Percentiles rank a stretch among this genome's conserved stretches.
Evolutionary conservation across 2,888 invertebrate genomes (phyloP).

Genomic region (Drosophila infuscata): DNA sequence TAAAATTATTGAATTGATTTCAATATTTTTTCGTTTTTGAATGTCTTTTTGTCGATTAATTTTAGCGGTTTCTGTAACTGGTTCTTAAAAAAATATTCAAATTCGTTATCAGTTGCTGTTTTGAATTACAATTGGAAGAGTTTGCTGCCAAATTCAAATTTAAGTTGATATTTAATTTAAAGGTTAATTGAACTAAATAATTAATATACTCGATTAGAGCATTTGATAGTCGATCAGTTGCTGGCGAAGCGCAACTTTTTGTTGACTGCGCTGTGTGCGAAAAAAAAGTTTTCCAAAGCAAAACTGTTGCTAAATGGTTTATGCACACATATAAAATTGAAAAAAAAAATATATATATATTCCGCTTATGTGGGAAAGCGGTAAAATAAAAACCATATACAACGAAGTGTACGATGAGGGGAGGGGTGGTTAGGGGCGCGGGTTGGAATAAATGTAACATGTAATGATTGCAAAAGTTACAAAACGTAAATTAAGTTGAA

Average conservation of each 20-base stretch:
- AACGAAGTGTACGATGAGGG: neutral
- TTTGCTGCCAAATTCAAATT: neutral
- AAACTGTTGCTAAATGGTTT: constrained; percentile 75
- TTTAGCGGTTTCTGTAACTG: neutral
- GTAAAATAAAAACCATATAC: constrained; percentile 14
- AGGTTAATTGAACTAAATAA: neutral
- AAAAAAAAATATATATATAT: constrained; percentile 7
- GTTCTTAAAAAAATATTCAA: neutral
- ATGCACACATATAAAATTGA: constrained; percentile 69
- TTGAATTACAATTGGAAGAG: neutral
- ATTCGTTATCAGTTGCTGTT: neutral
- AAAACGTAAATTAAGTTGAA: constrained; percentile 81
- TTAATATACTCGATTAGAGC: constrained; percentile 17
- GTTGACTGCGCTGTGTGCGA: constrained; percentile 6
- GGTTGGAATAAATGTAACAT: constrained; percentile 73
- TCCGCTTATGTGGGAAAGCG: constrained; percentile 1
- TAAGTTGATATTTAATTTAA: neutral
- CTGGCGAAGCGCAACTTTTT: neutral
- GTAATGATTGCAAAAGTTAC: constrained; percentile 80
- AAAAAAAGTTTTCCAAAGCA: constrained; percentile 68
- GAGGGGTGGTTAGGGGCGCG: too few species aligned
- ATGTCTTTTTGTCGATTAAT: neutral
- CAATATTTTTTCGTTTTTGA: neutral
- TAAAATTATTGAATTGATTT: neutral
- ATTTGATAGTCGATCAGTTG: constrained; percentile 19